Conservation (phyloP, 2,113 vertebrate genomes). For the Catharus fuscescens region DNA sequence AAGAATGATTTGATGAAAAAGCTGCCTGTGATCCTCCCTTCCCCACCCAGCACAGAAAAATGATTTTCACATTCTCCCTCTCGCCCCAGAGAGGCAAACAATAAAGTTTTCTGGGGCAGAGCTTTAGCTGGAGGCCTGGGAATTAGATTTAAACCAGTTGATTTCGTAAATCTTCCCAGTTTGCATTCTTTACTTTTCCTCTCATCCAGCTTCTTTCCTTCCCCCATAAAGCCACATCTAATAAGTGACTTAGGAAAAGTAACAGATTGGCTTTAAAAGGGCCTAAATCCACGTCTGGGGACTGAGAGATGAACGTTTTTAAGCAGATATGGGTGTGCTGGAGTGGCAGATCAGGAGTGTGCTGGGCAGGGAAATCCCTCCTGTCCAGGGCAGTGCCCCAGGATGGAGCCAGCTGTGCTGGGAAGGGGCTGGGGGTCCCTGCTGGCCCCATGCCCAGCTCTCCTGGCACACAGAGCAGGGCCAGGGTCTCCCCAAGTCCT, state of each 20-base stretch:
- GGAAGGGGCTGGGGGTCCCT: background rate
- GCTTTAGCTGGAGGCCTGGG: background rate
- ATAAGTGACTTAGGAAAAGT: background rate
- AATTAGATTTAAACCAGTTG: slow-evolving; percentile 18
- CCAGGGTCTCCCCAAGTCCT: background rate
- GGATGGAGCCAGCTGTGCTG: background rate
- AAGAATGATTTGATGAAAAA: background rate
- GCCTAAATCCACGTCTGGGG: background rate
- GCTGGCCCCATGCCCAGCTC: rapidly evolving
- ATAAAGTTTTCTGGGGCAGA: background rate
- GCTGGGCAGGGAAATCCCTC: background rate
- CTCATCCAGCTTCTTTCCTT: background rate
- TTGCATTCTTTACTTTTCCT: background rate
- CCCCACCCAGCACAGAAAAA: background rate
- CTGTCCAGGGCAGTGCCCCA: background rate
- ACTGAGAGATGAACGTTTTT: background rate
- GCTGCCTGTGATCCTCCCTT: background rate
- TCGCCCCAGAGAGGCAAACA: background rate
- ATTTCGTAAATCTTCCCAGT: background rate
- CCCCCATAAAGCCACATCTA: background rate
- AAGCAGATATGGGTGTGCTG: background rate
- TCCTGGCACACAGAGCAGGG: background rate
- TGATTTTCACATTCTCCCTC: background rate
- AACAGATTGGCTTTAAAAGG: background rate
- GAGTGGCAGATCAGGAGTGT: background rate